These are phyloP conservation scores for Pelodytes ibericus DNA, from an alignment of 2,797 vertebrate species.

Conservation along the genomic window DNA sequence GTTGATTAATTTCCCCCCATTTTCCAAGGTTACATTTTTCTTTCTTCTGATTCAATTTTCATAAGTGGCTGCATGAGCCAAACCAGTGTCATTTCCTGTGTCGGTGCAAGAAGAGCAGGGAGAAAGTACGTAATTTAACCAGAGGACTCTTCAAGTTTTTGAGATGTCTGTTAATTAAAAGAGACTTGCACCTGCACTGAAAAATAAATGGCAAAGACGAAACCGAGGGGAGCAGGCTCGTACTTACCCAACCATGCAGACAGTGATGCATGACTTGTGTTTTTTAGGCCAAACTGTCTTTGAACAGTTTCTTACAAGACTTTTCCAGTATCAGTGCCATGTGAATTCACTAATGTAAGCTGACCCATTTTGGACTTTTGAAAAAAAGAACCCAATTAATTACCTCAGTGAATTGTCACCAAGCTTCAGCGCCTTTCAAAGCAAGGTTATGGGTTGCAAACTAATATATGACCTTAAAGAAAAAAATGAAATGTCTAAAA, in stretches of 20 bases:
- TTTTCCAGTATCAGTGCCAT: background rate
- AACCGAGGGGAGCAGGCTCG: background rate
- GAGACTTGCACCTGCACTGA: background rate
- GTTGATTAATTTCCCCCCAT: slow-evolving; percentile 30
- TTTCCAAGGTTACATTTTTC: slow-evolving; percentile 33
- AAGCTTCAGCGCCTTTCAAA: too few species aligned
- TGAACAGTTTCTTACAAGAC: background rate
- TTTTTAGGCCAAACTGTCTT: background rate
- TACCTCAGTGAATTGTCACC: too few species aligned
- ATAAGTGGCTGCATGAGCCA: slow-evolving; percentile 3
- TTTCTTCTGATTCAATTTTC: slow-evolving; percentile 21
- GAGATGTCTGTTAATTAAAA: background rate
- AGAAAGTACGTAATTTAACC: too few species aligned
- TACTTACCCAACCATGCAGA: background rate
- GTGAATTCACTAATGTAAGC: too few species aligned
- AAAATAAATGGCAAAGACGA: background rate
- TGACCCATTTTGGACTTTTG: too few species aligned
- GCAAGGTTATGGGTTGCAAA: too few species aligned
- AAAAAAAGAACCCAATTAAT: too few species aligned
- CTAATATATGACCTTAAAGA: too few species aligned
- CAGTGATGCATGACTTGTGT: background rate
- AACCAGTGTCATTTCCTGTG: background rate
- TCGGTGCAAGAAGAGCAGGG: background rate
- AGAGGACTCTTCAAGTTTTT: too few species aligned
- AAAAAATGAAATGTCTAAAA: too few species aligned